These are phyloP conservation scores for Cheilosia vernalis DNA, from an alignment of 2,888 invertebrate species.

Conservation along the genomic window DNA sequence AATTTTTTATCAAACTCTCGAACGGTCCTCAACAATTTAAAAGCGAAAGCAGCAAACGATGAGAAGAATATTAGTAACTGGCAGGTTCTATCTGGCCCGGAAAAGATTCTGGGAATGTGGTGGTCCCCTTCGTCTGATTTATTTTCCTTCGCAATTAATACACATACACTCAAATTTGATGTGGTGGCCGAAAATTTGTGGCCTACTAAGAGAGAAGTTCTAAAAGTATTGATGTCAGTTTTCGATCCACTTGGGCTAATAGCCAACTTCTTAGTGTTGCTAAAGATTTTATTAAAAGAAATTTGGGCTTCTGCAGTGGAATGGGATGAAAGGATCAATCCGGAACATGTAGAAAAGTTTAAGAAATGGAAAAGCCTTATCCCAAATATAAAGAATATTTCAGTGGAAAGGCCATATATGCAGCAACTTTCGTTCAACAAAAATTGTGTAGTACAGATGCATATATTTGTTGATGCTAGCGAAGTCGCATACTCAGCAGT, in stretches of 20 bases:
- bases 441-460: conserved; percentile 18
- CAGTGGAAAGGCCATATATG: conserved; percentile 9
- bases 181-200: neutral
- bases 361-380: conserved; percentile 1
- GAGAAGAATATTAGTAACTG: conserved; percentile 6
- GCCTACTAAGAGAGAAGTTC: conserved; percentile 5
- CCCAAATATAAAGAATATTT: neutral
- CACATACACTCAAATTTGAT: neutral
- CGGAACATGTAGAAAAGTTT: conserved; percentile 5
- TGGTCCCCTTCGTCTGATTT: no score
- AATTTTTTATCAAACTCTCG: conserved; percentile 18
- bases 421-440: neutral
- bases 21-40: conserved; percentile 1
- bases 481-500: conserved; percentile 70
- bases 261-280: conserved; percentile 5
- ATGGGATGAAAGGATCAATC: conserved; percentile 12
- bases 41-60: conserved; percentile 7
- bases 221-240: conserved; percentile 24
- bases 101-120: conserved; percentile 28
- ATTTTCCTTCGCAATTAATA: conserved; percentile 8
- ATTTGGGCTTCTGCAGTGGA: conserved; percentile 3
- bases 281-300: conserved; percentile 20
- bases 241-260: conserved; percentile 39
- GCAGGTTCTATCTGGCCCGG: neutral
- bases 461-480: conserved; percentile 67